Base-by-base conservation (phyloP, 2,888 invertebrate genomes). In the Heliconius cydno region DNA sequence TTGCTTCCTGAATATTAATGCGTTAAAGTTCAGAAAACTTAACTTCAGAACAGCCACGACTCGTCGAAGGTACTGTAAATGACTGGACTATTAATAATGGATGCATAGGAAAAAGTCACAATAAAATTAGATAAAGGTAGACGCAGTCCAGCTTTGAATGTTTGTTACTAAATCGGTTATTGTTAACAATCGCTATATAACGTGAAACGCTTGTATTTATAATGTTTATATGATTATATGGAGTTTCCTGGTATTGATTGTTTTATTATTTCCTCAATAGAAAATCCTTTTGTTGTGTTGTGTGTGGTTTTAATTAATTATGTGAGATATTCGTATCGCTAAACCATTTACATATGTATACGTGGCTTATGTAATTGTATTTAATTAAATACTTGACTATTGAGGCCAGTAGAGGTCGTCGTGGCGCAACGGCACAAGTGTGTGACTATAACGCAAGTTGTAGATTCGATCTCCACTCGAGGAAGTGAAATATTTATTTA, bases 161-260 rank as follows among this genome's bases (percentile, higher is more conserved):
- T 65, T 75, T 41, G 34, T 65, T 75, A 75, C 60, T 65, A 76
- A 80, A 70, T 72, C 46, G 77, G 78, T 82, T 80, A 81, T 74
- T 79, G 83, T 80, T 84, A 81, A 79, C 77, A 81, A 80, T 81
- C 83, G 84, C 82, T 76, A 71, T 83, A 79, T 81, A 82, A 80
- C 84, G 87, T 86, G 86, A 87, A 86, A 88, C 85, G 92, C 91
- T 91, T 91, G 83, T 88, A 87, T 89, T 90, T 91, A 86, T 87
- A 88, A 88, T 85, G 84, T 91, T 92, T 92, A 89, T 90, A 91
- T 87, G 82, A 88, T 88, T 91, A 87, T 86, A 91, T 91, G 89
- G 88, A 90, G 90, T 91, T 90, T 87, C 83, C 78, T 80, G 66
- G 82, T 79, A 57, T 57, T 12, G 63, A 28, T 73, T 79, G 80